These are phyloP conservation scores for Drosophila mimetica DNA, from an alignment of 2,888 invertebrate genomes.

Conservation along the genomic window DNA sequence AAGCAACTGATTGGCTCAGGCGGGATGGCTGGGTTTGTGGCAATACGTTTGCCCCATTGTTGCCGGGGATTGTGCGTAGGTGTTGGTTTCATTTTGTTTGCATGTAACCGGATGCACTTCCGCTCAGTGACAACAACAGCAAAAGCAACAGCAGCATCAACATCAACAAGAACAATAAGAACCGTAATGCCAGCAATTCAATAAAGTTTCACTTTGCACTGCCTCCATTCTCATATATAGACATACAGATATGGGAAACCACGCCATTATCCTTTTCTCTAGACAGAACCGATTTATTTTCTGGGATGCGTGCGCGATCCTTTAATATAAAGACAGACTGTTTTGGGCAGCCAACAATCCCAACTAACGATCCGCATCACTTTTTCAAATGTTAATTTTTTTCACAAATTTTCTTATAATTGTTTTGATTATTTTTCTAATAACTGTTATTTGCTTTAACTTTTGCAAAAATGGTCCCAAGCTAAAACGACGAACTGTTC, in stretches of 20 bases:
- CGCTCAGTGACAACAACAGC: slow-evolving; percentile 51
- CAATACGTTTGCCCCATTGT: slow-evolving; percentile 15
- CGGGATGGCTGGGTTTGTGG: neutral
- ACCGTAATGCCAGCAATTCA: slow-evolving; percentile 60
- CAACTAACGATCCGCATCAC: no score
- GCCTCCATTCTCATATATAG: neutral
- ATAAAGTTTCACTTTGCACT: slow-evolving; percentile 45
- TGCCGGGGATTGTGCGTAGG: slow-evolving; percentile 29
- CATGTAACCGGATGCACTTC: slow-evolving; percentile 60
- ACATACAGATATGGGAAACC: neutral
- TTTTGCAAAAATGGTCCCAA: no score
- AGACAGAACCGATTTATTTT: neutral
- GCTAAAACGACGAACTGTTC: no score
- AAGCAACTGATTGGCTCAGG: slow-evolving; percentile 29
- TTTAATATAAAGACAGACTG: no score
- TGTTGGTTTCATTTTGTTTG: slow-evolving; percentile 50
- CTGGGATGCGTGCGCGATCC: no score
- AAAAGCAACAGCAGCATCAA: slow-evolving; percentile 25
- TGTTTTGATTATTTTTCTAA: no score
- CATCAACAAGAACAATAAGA: slow-evolving; percentile 33
- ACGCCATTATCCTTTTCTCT: neutral
- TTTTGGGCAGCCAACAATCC: no score
- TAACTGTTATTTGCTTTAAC: no score
- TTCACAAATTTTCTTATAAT: no score
- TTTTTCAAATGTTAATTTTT: no score